A percentile compares a stretch with the other conserved stretches of the same genome.
phyloP scores from a whole-genome alignment of 2,888 invertebrate genomes.

The Panzeria rudis region DNA sequence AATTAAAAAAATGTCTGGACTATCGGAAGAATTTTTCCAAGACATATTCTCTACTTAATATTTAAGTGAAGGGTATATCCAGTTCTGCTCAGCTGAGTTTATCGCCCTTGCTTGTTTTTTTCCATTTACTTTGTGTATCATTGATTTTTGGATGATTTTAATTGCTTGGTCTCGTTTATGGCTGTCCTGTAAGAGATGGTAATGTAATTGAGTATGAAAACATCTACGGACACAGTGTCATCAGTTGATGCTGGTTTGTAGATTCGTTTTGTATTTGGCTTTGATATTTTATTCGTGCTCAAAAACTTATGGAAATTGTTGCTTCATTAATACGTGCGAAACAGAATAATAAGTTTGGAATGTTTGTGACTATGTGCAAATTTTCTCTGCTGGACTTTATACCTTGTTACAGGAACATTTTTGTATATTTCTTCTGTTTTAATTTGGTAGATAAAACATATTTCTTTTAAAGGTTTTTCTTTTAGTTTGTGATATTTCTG shows the following conservation, averaged over 20 bases:
- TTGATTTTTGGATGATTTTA: conserved; percentile 42
- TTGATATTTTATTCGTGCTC: conserved; percentile 43
- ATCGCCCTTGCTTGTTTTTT: neutral
- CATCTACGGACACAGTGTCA: neutral
- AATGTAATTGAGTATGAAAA: neutral
- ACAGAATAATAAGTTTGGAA: conserved; percentile 40
- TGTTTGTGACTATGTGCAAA: neutral
- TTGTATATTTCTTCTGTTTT: neutral
- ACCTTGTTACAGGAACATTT: neutral
- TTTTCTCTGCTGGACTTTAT: conserved; percentile 1
- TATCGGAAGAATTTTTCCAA: neutral
- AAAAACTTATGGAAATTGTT: conserved; percentile 68
- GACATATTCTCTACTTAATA: neutral
- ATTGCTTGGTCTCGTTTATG: conserved; percentile 28
- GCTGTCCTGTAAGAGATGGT: conserved; percentile 1
- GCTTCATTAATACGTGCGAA: conserved; percentile 63
- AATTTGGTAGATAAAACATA: neutral
- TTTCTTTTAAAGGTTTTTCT: conserved; percentile 6
- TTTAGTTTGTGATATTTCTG: conserved; percentile 20
- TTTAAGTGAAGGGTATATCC: neutral
- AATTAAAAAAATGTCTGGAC: too few species aligned
- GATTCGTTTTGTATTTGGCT: conserved; percentile 10
- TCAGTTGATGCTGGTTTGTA: conserved; percentile 7
- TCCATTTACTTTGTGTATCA: neutral
- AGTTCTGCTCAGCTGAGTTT: neutral